A percentile compares a stretch with the other conserved stretches of the same genome.
Conservation (phyloP, 2,888 invertebrate genomes). For the Morpho deidamia region DNA sequence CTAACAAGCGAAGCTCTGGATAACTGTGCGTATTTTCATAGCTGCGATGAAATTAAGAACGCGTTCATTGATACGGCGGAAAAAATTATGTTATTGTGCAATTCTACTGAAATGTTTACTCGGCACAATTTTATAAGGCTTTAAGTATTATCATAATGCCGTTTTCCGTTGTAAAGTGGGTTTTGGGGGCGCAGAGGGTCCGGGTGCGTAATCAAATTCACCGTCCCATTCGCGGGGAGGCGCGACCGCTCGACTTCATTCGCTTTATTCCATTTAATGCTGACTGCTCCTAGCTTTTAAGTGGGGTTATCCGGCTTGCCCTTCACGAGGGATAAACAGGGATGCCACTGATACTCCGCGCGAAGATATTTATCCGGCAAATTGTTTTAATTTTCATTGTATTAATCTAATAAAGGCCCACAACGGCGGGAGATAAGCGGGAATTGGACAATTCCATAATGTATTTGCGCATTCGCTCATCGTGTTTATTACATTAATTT, state of each 20-base stretch:
- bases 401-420: constrained; percentile 75
- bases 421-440: constrained; percentile 66
- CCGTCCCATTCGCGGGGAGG: constrained; percentile 49
- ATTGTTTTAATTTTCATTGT: constrained; percentile 79
- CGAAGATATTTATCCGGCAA: constrained; percentile 79
- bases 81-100: constrained; percentile 54
- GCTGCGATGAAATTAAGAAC: constrained; percentile 31
- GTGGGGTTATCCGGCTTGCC: constrained; percentile 77
- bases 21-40: constrained; percentile 9
- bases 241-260: constrained; percentile 72
- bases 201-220: constrained; percentile 74
- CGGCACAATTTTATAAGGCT: constrained; percentile 71
- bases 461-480: constrained; percentile 58
- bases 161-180: constrained; percentile 76
- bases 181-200: constrained; percentile 60
- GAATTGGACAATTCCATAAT: constrained; percentile 57
- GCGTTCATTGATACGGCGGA: constrained; percentile 29
- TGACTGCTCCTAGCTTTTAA: constrained; percentile 78
- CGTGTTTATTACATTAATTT: constrained; percentile 46
- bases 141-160: constrained; percentile 74
- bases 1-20: neutral
- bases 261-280: constrained; percentile 78
- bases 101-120: constrained; percentile 73
- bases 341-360: constrained; percentile 72
- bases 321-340: constrained; percentile 73